Evolutionary conservation across 2,113 vertebrate genomes (phyloP).

Genomic region (Pseudopipra pipra): DNA sequence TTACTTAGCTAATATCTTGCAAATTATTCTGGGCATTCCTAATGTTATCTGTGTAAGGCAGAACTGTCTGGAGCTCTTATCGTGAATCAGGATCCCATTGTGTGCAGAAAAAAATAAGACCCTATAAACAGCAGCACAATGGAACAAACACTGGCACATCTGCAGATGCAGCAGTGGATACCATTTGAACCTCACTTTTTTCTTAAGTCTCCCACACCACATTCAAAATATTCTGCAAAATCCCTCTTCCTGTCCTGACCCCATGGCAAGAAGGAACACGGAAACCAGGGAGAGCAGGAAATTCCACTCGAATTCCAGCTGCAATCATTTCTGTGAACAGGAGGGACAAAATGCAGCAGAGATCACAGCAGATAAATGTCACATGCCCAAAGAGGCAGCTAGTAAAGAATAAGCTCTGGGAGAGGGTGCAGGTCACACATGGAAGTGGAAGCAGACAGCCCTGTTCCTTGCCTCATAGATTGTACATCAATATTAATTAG

Average conservation of each 20-base stretch:
- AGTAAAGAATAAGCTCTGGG: not conserved
- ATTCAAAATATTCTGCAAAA: slow-evolving; percentile 52
- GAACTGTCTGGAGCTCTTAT: not conserved
- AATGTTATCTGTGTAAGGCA: not conserved
- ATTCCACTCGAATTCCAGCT: slow-evolving; percentile 57
- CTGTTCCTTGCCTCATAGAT: not conserved
- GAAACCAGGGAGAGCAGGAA: slow-evolving; percentile 55
- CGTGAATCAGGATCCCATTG: not conserved
- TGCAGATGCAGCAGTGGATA: slow-evolving; percentile 33
- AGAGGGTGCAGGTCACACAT: not conserved
- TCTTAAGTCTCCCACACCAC: not conserved
- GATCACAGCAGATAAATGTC: not conserved
- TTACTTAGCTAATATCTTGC: not conserved
- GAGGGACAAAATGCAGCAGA: not conserved
- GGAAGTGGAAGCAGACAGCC: not conserved
- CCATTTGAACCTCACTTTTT: slow-evolving; percentile 16
- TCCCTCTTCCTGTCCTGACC: slow-evolving; percentile 42
- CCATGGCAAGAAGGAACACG: not conserved
- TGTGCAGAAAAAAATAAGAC: not conserved
- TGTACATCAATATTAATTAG: not conserved
- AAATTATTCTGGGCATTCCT: not conserved
- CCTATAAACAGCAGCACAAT: not conserved
- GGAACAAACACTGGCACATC: slow-evolving; percentile 15
- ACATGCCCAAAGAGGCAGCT: not conserved
- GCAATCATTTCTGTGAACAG: slow-evolving; percentile 29